A percentile compares a stretch with the other conserved stretches of the same genome.
phyloP scores from a whole-genome alignment of 37 sponge, comb jelly and placozoan genomes.

The Theonella swinhoei region DNA sequence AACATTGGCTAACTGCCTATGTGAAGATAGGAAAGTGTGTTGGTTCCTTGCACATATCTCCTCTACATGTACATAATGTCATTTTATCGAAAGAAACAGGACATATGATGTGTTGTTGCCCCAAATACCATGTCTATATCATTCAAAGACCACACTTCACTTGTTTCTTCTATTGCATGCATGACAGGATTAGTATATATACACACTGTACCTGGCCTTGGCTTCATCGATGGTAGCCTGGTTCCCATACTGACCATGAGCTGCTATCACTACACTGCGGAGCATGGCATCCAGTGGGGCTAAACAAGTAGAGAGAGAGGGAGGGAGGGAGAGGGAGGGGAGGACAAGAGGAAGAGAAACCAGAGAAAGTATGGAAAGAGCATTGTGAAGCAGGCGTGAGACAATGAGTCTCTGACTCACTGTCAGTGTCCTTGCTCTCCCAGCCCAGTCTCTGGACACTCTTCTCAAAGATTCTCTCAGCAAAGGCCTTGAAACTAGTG shows the following conservation, averaged over 20 bases:
- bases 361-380: background rate
- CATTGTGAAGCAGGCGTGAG: background rate
- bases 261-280: conserved; percentile 64
- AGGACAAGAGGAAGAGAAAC: background rate
- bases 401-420: conserved; percentile 1
- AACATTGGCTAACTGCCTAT: no score
- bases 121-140: no score
- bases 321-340: background rate
- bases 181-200: no score
- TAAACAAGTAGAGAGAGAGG: conserved; percentile 10
- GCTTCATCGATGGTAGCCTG: conserved; percentile 64
- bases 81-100: no score
- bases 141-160: no score
- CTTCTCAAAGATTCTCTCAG: conserved; percentile 43
- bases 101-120: no score
- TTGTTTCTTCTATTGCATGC: no score
- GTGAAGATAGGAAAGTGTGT: no score
- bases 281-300: conserved; percentile 81
- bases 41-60: no score
- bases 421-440: conserved; percentile 73
- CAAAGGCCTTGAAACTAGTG: conserved; percentile 70
- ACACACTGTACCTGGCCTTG: conserved; percentile 11
- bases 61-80: no score
- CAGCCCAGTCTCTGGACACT: conserved; percentile 69
- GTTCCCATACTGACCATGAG: conserved; percentile 67